Conservation (phyloP, 2,113 vertebrate genomes). For the Eolophus roseicapilla region DNA sequence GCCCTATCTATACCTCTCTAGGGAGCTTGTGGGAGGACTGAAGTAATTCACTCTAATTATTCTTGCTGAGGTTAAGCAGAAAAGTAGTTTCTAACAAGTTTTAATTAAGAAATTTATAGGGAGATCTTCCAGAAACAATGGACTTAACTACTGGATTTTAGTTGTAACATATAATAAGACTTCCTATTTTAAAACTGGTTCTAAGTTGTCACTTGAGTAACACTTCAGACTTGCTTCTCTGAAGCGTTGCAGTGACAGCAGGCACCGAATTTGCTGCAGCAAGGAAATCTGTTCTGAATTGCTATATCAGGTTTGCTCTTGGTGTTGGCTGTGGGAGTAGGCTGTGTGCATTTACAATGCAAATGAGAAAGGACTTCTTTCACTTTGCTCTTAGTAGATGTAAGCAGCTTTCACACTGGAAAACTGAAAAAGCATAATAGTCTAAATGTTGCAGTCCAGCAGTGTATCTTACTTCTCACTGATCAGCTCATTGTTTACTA, state of each 20-base stretch:
- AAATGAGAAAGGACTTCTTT: neutral
- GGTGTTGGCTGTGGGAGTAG: neutral
- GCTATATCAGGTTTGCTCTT: neutral
- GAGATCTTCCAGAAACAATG: neutral
- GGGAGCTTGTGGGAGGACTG: neutral
- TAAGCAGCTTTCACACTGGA: neutral
- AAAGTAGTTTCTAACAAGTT: neutral
- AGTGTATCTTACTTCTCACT: neutral
- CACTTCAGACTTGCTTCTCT: neutral
- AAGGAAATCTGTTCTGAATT: neutral
- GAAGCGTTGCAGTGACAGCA: neutral
- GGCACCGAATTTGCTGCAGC: neutral
- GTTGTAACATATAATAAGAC: neutral
- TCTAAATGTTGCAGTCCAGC: neutral
- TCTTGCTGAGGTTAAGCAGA: constrained; percentile 12
- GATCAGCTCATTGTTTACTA: neutral
- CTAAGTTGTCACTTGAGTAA: neutral
- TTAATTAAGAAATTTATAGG: neutral
- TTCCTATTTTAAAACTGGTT: neutral
- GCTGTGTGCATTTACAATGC: neutral
- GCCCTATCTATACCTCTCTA: neutral
- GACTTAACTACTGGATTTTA: neutral
- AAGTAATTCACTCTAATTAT: neutral
- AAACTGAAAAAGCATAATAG: neutral
- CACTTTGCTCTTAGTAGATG: neutral